These are phyloP conservation scores for Cydia splendana DNA, from an alignment of 1,140 invertebrate species.

Conservation along the genomic window DNA sequence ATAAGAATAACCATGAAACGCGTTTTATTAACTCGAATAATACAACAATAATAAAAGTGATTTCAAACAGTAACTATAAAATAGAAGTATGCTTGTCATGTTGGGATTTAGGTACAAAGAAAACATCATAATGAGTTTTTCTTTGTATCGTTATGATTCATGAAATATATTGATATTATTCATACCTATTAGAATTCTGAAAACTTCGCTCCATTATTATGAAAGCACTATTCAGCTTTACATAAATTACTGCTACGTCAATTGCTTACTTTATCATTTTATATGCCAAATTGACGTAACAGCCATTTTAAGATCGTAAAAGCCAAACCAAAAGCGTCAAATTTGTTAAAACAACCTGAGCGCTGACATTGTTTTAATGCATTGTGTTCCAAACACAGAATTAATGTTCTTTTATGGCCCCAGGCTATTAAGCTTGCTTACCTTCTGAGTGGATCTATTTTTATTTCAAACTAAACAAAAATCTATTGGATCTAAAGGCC, in stretches of 20 bases:
- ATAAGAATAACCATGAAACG: too few relatives aligned
- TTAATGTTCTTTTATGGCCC: slow-evolving; percentile 52
- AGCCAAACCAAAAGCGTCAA: slow-evolving; percentile 26
- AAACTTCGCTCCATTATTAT: background rate
- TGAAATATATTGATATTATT: background rate
- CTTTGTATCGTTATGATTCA: background rate
- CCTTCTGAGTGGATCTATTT: slow-evolving; percentile 64
- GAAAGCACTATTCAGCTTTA: background rate
- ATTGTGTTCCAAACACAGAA: slow-evolving; percentile 65
- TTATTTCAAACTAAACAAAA: slow-evolving; percentile 60
- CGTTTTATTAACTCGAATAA: too few relatives aligned
- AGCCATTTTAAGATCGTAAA: background rate
- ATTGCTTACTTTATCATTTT: background rate
- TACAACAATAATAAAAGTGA: too few relatives aligned
- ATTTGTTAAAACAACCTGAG: slow-evolving; percentile 38
- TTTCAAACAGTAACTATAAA: background rate
- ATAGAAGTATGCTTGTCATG: background rate
- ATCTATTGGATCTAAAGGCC: background rate
- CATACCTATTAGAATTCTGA: background rate
- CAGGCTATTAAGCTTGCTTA: slow-evolving; percentile 40
- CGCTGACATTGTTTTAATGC: slow-evolving; percentile 57
- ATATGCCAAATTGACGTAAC: background rate
- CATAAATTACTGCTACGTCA: background rate
- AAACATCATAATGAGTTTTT: background rate
- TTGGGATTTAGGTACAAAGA: background rate